A percentile compares a stretch with the other conserved stretches of the same genome.
Evolutionary conservation across 1,140 invertebrate genomes (phyloP).

Genomic region (Drosophila obscura): DNA sequence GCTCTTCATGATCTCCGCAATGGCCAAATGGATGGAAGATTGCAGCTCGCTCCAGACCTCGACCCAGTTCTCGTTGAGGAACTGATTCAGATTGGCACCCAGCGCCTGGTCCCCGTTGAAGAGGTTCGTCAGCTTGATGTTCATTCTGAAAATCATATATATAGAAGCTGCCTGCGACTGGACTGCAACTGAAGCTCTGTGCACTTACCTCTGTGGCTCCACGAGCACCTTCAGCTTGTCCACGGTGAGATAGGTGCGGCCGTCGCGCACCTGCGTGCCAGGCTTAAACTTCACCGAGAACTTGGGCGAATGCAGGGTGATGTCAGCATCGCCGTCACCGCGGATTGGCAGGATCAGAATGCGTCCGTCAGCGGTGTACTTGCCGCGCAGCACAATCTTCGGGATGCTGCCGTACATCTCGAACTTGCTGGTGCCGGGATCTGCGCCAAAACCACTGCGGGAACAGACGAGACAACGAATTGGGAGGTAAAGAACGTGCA

Average conservation of each 20-base stretch:
- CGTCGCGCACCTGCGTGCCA: constrained; percentile 52
- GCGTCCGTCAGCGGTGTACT: constrained; percentile 77
- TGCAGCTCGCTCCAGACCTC: constrained; percentile 86
- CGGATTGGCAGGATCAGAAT: constrained; percentile 79
- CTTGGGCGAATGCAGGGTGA: constrained; percentile 69
- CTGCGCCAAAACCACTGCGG: constrained; percentile 67
- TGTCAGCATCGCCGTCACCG: constrained; percentile 83
- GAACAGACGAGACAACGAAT: background rate
- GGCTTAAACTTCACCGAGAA: constrained; percentile 83
- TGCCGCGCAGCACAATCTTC: constrained; percentile 70
- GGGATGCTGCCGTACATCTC: constrained; percentile 79
- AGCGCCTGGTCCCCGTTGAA: constrained; percentile 89
- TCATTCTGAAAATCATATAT: constrained; percentile 84
- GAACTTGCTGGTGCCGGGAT: constrained; percentile 77
- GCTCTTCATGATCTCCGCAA: constrained; percentile 85
- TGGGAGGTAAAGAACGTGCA: background rate
- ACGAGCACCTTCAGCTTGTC: constrained; percentile 79
- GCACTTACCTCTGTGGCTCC: constrained; percentile 73
- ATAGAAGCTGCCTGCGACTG: background rate
- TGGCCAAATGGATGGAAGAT: constrained; percentile 85
- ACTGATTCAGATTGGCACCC: constrained; percentile 86
- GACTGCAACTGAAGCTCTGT: background rate
- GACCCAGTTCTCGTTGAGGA: constrained; percentile 87
- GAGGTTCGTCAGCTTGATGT: constrained; percentile 87
- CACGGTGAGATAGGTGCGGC: constrained; percentile 66